Evolutionary conservation across 2,888 invertebrate species (phyloP).

Genomic region (Teinopalpus imperialis): DNA sequence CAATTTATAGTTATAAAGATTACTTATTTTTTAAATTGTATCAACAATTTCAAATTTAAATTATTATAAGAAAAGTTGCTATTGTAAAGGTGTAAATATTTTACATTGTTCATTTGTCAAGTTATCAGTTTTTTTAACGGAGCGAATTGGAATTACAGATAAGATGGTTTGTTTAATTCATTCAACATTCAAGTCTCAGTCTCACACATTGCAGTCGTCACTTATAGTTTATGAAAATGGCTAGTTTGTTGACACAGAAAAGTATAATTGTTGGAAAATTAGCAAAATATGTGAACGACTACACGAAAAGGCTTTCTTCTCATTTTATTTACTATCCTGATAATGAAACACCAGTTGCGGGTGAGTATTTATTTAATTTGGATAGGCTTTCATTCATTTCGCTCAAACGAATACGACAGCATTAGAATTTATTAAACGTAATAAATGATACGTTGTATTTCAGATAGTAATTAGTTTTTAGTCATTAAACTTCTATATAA

Average conservation of each 20-base stretch:
- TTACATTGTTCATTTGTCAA: conserved; percentile 33
- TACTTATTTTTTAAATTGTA: no score
- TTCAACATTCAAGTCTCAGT: conserved; percentile 36
- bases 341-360: conserved; percentile 69
- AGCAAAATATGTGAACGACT: conserved; percentile 55
- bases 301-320: conserved; percentile 62
- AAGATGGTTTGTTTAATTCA: conserved; percentile 57
- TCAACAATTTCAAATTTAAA: no score
- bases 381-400: no score
- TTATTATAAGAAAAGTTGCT: no score
- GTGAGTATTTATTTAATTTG: conserved; percentile 45
- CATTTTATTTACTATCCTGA: conserved; percentile 85
- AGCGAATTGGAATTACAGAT: conserved; percentile 73
- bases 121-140: conserved; percentile 48
- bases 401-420: no score
- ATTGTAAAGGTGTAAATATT: conserved; percentile 11
- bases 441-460: no score
- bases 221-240: conserved; percentile 46
- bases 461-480: no score
- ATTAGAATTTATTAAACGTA: no score
- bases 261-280: conserved; percentile 46
- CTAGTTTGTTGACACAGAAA: conserved; percentile 52
- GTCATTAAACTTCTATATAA: no score
- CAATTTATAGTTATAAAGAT: no score
- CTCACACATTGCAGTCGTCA: conserved; percentile 26